Conservation (phyloP, 2,888 invertebrate genomes). For the Margaritifera margaritifera region DNA sequence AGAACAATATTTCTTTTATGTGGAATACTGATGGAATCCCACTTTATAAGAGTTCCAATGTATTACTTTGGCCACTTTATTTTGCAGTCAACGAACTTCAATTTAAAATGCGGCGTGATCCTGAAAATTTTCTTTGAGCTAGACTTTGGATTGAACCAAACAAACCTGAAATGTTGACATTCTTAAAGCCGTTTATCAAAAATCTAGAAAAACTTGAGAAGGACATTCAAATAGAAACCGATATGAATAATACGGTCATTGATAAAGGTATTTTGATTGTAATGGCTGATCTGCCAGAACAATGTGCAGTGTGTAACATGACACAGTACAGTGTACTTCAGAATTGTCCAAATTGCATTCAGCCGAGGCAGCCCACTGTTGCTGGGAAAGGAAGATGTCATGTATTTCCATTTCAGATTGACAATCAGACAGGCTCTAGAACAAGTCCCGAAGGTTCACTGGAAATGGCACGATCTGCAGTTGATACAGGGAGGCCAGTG, state of each 20-base stretch:
- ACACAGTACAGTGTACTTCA: conserved; percentile 4
- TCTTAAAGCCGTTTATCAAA: conserved; percentile 11
- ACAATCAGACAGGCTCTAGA: background rate
- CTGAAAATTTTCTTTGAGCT: conserved; percentile 12
- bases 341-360: conserved; percentile 6
- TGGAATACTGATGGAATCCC: conserved; percentile 24
- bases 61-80: conserved; percentile 20
- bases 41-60: conserved; percentile 14
- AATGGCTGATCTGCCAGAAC: conserved; percentile 11
- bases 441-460: background rate
- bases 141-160: conserved; percentile 17
- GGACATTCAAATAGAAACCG: background rate
- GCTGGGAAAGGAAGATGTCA: conserved; percentile 7
- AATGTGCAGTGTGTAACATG: conserved; percentile 7
- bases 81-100: conserved; percentile 14
- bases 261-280: conserved; percentile 5
- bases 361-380: conserved; percentile 3
- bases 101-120: conserved; percentile 7
- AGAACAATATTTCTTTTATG: no score
- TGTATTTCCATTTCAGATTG: conserved; percentile 6
- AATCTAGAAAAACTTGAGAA: conserved; percentile 11
- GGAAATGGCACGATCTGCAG: conserved; percentile 2
- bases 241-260: background rate
- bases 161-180: conserved; percentile 14
- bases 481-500: background rate